Evolutionary conservation across 2,888 invertebrate genomes (phyloP).

Genomic region (Lordiphosa fenestrarum): DNA sequence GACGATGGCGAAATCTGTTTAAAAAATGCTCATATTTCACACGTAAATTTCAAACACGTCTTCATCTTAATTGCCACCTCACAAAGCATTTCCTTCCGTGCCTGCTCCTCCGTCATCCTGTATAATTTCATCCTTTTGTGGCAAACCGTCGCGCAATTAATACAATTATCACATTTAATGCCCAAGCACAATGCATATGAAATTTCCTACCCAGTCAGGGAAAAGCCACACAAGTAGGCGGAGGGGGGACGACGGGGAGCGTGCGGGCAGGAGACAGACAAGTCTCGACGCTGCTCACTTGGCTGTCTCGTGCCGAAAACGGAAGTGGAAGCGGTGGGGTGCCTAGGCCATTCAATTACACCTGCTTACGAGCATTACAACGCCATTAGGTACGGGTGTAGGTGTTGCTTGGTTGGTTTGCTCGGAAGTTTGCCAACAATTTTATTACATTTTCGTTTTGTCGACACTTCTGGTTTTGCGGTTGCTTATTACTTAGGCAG

Average conservation of each 20-base stretch:
- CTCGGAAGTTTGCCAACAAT: slow-evolving; percentile 61
- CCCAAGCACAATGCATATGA: slow-evolving; percentile 57
- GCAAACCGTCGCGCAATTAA: slow-evolving; percentile 55
- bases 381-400: slow-evolving; percentile 33
- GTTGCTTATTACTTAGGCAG: slow-evolving; percentile 60
- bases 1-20: too few relatives aligned
- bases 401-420: slow-evolving; percentile 17
- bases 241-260: background rate
- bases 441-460: slow-evolving; percentile 69
- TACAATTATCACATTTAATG: slow-evolving; percentile 66
- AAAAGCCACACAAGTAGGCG: slow-evolving; percentile 23
- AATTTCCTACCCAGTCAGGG: slow-evolving; percentile 40
- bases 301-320: slow-evolving; percentile 52
- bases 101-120: too few relatives aligned
- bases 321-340: slow-evolving; percentile 10
- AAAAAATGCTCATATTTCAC: too few relatives aligned
- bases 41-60: too few relatives aligned
- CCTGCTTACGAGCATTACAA: slow-evolving; percentile 67
- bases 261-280: slow-evolving; percentile 10
- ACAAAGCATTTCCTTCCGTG: too few relatives aligned
- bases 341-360: slow-evolving; percentile 65
- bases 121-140: slow-evolving; percentile 19
- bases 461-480: slow-evolving; percentile 59
- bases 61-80: too few relatives aligned
- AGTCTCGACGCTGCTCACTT: slow-evolving; percentile 35